Percentiles rank a stretch among this genome's conserved stretches.
phyloP scores from a whole-genome alignment of 2,888 invertebrate genomes.

The Augiades crinisus region DNA sequence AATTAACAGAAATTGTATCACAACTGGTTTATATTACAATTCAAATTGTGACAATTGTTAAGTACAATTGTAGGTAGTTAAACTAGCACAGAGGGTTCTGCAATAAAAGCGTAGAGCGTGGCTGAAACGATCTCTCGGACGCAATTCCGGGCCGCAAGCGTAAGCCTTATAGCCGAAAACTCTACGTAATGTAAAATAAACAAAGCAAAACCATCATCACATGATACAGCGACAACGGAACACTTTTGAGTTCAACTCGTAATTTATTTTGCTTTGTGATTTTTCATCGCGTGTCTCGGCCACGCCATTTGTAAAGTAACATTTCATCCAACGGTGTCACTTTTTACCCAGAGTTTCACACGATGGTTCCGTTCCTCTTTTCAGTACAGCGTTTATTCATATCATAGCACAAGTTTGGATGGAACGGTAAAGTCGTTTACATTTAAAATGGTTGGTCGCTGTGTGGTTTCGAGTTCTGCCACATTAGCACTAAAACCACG shows the following conservation, averaged over 20 bases:
- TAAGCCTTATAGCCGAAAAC: conserved; percentile 12
- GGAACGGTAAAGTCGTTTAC: neutral
- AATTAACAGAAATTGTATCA: neutral
- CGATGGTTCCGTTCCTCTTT: neutral
- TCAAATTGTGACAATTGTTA: conserved; percentile 5
- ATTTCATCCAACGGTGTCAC: conserved; percentile 43
- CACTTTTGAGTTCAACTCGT: conserved; percentile 47
- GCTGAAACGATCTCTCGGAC: conserved; percentile 3
- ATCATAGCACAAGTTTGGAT: neutral
- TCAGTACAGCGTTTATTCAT: too few species aligned
- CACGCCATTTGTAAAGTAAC: conserved; percentile 46
- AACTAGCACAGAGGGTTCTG: neutral
- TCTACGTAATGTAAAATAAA: conserved; percentile 17
- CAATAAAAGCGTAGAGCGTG: conserved; percentile 17
- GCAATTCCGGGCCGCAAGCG: conserved; percentile 6
- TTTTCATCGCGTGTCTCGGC: conserved; percentile 50
- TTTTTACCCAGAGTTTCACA: conserved; percentile 36
- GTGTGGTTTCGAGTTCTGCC: too few species aligned
- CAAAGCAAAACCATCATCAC: conserved; percentile 14
- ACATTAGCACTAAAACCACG: too few species aligned
- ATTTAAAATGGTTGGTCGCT: neutral
- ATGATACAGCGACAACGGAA: conserved; percentile 33
- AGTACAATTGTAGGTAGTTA: neutral
- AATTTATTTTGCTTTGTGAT: conserved; percentile 61
- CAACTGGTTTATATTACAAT: neutral